Evolutionary conservation across 2,888 invertebrate genomes (phyloP).

Genomic region (Autographa gamma): DNA sequence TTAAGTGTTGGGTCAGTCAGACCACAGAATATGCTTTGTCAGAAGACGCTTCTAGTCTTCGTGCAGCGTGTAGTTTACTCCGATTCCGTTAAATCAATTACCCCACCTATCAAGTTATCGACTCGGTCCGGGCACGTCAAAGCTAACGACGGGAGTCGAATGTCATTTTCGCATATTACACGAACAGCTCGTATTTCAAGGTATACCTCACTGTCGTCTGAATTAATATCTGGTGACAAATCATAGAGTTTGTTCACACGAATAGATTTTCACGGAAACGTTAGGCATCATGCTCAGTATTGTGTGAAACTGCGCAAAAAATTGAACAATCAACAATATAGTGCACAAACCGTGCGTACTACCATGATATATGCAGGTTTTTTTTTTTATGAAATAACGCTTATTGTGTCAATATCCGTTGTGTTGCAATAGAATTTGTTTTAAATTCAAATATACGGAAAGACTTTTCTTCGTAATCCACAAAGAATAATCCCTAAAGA

Average conservation of each 20-base stretch:
- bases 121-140: slow-evolving; percentile 36
- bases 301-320: slow-evolving; percentile 9
- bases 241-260: background rate
- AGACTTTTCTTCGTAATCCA: background rate
- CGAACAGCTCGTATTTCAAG: background rate
- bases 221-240: background rate
- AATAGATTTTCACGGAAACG: background rate
- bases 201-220: background rate
- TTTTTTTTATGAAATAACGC: slow-evolving; percentile 12
- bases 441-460: slow-evolving; percentile 9
- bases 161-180: slow-evolving; percentile 34
- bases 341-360: background rate
- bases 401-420: slow-evolving; percentile 22
- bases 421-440: slow-evolving; percentile 22
- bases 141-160: slow-evolving; percentile 30
- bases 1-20: slow-evolving; percentile 32
- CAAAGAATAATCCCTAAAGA: background rate
- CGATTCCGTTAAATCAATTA: slow-evolving; percentile 57
- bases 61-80: slow-evolving; percentile 40
- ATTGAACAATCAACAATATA: slow-evolving; percentile 18
- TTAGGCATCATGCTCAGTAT: background rate
- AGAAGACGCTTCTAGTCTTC: slow-evolving; percentile 30
- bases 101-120: slow-evolving; percentile 47
- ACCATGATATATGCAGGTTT: slow-evolving; percentile 8
- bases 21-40: slow-evolving; percentile 45